These are phyloP conservation scores for Xanthorhoe designata DNA, from an alignment of 2,888 invertebrate species.

Conservation along the genomic window DNA sequence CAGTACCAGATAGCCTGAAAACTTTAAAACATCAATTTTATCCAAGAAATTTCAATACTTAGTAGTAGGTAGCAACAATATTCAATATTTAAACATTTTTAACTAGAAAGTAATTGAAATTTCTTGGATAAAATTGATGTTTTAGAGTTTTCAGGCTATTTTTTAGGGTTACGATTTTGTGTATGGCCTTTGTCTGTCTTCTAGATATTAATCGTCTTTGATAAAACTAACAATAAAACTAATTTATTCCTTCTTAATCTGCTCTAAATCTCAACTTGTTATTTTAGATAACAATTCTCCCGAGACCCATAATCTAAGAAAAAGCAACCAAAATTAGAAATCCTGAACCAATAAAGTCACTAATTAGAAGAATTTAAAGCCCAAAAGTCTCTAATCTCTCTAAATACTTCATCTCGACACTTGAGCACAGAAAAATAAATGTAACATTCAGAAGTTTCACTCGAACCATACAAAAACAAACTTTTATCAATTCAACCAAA, in stretches of 20 bases:
- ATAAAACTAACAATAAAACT: background rate
- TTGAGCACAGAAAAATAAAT: constrained; percentile 1
- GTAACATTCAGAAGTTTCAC: constrained; percentile 1
- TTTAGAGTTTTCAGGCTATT: too few species aligned
- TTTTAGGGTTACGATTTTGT: too few species aligned
- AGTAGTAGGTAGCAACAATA: too few species aligned
- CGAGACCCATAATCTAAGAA: background rate
- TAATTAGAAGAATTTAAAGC: background rate
- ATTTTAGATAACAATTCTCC: background rate
- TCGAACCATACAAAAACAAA: background rate
- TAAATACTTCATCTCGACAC: background rate
- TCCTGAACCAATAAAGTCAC: constrained; percentile 1
- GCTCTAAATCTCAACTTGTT: background rate
- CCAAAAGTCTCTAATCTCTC: background rate
- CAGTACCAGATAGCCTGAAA: too few species aligned
- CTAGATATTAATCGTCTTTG: too few species aligned
- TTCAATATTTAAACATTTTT: too few species aligned
- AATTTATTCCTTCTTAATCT: background rate
- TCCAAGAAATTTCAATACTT: too few species aligned
- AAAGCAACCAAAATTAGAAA: constrained; percentile 1
- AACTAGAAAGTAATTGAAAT: too few species aligned
- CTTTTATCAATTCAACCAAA: background rate
- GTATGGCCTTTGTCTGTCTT: too few species aligned
- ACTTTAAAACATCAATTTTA: too few species aligned
- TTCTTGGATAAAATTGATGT: too few species aligned